Base-by-base conservation (phyloP, 1,140 invertebrate species). In the Euura saliciscinereae region DNA sequence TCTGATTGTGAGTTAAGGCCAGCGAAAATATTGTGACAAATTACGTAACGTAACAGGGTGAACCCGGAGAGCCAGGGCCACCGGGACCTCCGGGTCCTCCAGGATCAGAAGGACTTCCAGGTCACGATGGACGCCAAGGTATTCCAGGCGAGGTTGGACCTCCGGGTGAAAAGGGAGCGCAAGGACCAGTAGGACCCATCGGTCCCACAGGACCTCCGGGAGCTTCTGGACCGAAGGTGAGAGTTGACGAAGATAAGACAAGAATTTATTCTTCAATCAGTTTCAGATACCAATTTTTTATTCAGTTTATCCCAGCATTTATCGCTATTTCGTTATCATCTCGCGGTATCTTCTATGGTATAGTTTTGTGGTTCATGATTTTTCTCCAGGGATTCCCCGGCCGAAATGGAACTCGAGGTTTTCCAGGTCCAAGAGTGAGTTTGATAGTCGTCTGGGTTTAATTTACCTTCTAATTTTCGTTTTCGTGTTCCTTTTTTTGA, bases 11-110 rank as follows among this genome's bases (percentile, higher is more conserved):
- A 28, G 28, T 28, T 28, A 28, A 28, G 28, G 28, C 28, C 28
- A 28, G 28, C 1, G 28, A 28, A 28, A 28, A 28, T 28, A 59
- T 6, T 3, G 3, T 59, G 51, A 59, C 51, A 59, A 59, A 59
- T 59, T 59, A 59, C 28, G 13, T 59, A 6, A 59, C 51, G 65
- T 66, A 72, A 69, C 80, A 97, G 96, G 96, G 96, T 65, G 95
- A 98, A 85, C 94, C 96, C 69, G 95, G 95, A 68, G 93, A 97
- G 84, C 94, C 95, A 13, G 96, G 96, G 59, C 95, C 95, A 43
- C 94, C 95, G 8, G 96, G 96, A 68, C 93, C 95, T 65, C 90
- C 93, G 10, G 96, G 96, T 43, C 93, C 94, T 28, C 88, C 90
- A 72, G 96, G 96, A 65, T 85, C 90, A 13, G 91, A 93, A 78